Conservation (phyloP, 2,113 vertebrate species). For the Pachyramphus minor region DNA sequence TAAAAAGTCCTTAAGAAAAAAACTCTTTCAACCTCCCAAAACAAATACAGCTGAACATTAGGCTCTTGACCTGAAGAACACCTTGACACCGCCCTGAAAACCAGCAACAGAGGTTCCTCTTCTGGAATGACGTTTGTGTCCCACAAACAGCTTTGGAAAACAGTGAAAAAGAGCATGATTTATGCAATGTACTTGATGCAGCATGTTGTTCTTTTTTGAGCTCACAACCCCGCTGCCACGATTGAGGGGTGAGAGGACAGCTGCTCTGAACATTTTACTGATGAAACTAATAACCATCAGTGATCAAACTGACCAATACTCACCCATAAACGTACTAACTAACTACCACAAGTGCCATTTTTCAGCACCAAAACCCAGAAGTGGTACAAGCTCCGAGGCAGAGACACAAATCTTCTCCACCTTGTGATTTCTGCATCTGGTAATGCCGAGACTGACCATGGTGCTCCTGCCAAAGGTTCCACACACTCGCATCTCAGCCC, state of each 20-base stretch:
- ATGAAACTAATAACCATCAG: background rate
- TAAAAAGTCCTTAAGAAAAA: background rate
- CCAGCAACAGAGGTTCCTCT: constrained; percentile 13
- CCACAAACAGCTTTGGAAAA: background rate
- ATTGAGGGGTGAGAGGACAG: accelerated
- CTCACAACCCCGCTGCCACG: background rate
- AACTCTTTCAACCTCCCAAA: constrained; percentile 28
- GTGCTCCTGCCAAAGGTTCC: accelerated
- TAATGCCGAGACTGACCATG: accelerated
- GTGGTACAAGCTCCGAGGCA: background rate
- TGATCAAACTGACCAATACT: background rate
- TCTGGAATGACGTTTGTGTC: background rate
- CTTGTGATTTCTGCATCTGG: background rate
- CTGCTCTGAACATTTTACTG: background rate
- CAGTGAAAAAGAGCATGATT: background rate
- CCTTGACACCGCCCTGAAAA: constrained; percentile 33
- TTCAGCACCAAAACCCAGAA: background rate
- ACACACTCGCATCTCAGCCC: background rate
- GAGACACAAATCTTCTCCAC: background rate
- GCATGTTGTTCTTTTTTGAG: background rate
- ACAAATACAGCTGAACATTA: constrained; percentile 41
- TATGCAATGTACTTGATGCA: background rate
- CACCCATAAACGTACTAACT: background rate
- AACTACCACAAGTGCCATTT: background rate
- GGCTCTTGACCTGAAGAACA: constrained; percentile 29